Evolutionary conservation across 2,113 vertebrate genomes (phyloP), one percentile per base, ranked within the genome.

Genomic region (Conger conger): DNA sequence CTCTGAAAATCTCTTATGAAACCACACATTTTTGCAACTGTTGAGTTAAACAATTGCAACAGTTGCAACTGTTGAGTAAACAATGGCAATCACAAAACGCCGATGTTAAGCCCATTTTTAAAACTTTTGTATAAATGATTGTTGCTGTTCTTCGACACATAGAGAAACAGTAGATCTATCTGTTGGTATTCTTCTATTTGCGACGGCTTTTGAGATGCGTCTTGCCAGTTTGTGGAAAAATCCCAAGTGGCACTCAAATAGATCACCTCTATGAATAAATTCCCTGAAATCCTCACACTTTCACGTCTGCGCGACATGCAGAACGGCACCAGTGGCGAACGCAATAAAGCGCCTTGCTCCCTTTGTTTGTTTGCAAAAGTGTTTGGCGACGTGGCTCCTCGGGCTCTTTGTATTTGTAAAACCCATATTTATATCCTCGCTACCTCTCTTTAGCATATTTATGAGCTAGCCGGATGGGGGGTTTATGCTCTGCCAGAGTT

Each of bases 391-490:
- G 94, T 93, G 91, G 92, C 94, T 93, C 94, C 95, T 95, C 83
- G 40, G 87, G 95, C 94, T 90, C 93, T 95, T 95, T 95, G 82
- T 96, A 96, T 96, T 96, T 96, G 95, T 96, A 97, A 96, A 96
- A 96, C 96, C 95, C 94, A 96, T 96, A 97, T 97, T 97, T 97
- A 96, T 96, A 96, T 96, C 87, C 93, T 96, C 96, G 96, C 96
- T 96, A 95, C 93, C 93, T 92, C 95, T 83, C 90, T 93, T 90
- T 96, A 96, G 95, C 96, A 97, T 97, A 97, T 97, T 96, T 96
- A 97, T 97, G 96, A 97, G 96, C 92, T 92, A 92, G 94, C 96
- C 96, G 96, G 95, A 96, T 96, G 96, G 96, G 95, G 96, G 95
- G 96, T 96, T 96, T 76, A 94, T 96, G 96, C 96, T 95, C 95